Percentiles rank a stretch among this genome's conserved stretches.
Evolutionary conservation across 1,140 invertebrate genomes (phyloP).

Genomic region (Muscidifurax raptorellus): DNA sequence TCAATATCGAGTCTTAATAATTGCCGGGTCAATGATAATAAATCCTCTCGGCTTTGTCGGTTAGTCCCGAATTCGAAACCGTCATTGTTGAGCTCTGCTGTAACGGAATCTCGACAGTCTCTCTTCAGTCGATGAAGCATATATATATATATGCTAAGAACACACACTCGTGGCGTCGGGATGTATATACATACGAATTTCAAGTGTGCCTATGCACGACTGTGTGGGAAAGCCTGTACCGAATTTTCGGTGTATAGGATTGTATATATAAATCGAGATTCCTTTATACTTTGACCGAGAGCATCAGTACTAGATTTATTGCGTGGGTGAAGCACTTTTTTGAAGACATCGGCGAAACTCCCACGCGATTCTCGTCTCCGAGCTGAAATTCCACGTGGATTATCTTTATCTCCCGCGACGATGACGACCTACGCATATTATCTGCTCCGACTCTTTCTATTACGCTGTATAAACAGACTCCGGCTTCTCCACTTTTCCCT

Average conservation of each 20-base stretch:
- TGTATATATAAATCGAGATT: no score
- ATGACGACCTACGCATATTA: neutral
- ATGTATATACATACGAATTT: no score
- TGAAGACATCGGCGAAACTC: slow-evolving; percentile 6
- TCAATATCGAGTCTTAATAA: neutral
- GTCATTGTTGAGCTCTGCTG: neutral
- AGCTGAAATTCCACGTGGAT: no score
- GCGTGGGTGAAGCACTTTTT: no score
- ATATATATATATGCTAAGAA: neutral
- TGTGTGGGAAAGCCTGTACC: no score
- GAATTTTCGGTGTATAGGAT: no score
- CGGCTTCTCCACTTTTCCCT: neutral
- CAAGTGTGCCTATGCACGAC: neutral
- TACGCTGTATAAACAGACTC: no score
- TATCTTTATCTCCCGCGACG: slow-evolving; percentile 36
- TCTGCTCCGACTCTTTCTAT: no score
- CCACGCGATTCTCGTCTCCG: no score
- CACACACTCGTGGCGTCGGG: neutral
- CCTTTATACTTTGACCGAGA: no score
- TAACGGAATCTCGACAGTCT: neutral
- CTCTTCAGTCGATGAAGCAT: neutral
- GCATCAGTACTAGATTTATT: no score
- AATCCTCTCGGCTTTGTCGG: slow-evolving; percentile 17
- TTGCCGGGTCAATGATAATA: neutral
- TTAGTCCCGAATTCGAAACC: neutral